A percentile compares a stretch with the other conserved stretches of the same genome.
These are phyloP conservation scores for Spodoptera exigua DNA, from an alignment of 2,888 invertebrate species.

Conservation along the genomic window DNA sequence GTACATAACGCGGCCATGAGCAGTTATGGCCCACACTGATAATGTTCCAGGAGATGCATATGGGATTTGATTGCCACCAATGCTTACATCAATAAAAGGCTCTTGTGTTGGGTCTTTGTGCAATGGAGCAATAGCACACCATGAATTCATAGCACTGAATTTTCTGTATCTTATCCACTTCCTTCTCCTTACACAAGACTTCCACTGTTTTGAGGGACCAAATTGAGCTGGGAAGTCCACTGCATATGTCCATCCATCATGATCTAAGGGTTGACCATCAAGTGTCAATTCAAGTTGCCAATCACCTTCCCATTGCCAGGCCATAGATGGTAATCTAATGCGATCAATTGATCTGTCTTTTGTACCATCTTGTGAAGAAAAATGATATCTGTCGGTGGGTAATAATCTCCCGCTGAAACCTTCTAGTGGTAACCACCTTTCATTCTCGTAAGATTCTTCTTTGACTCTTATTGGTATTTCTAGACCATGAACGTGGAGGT, in stretches of 20 bases:
- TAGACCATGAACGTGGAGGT: constrained; percentile 96
- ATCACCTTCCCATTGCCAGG: constrained; percentile 99
- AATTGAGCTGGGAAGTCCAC: constrained; percentile 96
- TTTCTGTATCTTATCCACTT: constrained; percentile 96
- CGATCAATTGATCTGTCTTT: constrained; percentile 93
- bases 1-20: constrained; percentile 96
- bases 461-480: constrained; percentile 97
- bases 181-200: constrained; percentile 95
- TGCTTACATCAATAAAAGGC: constrained; percentile 97
- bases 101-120: constrained; percentile 97
- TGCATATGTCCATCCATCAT: constrained; percentile 98
- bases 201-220: constrained; percentile 95
- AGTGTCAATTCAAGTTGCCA: constrained; percentile 96
- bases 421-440: constrained; percentile 97
- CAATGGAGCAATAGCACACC: constrained; percentile 97
- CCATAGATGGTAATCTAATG: constrained; percentile 96
- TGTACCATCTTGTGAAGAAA: constrained; percentile 95
- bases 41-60: constrained; percentile 93
- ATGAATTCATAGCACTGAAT: constrained; percentile 96
- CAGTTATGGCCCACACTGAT: constrained; percentile 97
- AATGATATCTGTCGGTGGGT: constrained; percentile 96
- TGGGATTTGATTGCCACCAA: constrained; percentile 95
- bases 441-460: constrained; percentile 97
- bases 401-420: constrained; percentile 95
- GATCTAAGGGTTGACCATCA: constrained; percentile 95